A percentile compares a stretch with the other conserved stretches of the same genome.
These are phyloP conservation scores for Loxodonta africana DNA, from an alignment of 2,113 vertebrate species.

Conservation along the genomic window DNA sequence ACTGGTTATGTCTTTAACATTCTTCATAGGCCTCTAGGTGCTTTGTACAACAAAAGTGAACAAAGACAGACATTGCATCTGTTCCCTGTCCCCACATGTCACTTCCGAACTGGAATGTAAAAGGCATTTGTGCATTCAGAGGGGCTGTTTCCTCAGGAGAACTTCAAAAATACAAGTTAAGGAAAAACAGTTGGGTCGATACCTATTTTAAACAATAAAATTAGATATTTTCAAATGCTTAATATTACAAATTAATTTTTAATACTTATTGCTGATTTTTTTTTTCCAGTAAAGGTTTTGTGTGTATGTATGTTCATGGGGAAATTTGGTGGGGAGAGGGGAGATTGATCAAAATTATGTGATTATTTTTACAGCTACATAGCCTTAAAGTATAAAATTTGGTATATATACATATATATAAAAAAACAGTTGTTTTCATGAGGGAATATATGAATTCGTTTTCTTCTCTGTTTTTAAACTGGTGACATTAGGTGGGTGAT, in stretches of 20 bases:
- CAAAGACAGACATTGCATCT: slow-evolving; percentile 27
- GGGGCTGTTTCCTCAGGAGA: slow-evolving; percentile 43
- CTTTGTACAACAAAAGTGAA: slow-evolving; percentile 55
- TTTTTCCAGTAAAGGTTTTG: slow-evolving; percentile 11
- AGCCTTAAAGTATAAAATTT: slow-evolving; percentile 48
- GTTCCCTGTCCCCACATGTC: slow-evolving; percentile 30
- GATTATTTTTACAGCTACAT: neutral
- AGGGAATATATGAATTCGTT: slow-evolving; percentile 20
- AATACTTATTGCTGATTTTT: slow-evolving; percentile 13
- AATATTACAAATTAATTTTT: slow-evolving; percentile 43
- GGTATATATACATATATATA: neutral
- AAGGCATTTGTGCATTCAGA: slow-evolving; percentile 54
- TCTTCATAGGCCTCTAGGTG: slow-evolving; percentile 31
- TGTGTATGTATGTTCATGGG: no score
- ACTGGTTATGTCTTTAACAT: slow-evolving; percentile 39
- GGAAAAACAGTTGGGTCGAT: neutral
- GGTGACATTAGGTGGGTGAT: neutral
- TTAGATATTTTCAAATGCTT: neutral
- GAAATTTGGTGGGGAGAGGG: slow-evolving; percentile 12
- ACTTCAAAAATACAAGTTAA: slow-evolving; percentile 29
- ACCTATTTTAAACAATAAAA: neutral
- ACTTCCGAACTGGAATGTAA: slow-evolving; percentile 62
- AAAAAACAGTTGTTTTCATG: slow-evolving; percentile 26
- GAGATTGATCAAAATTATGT: slow-evolving; percentile 61
- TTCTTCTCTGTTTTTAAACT: slow-evolving; percentile 59